These are phyloP conservation scores for Hedya salicella DNA, from an alignment of 2,888 invertebrate species.

Conservation along the genomic window DNA sequence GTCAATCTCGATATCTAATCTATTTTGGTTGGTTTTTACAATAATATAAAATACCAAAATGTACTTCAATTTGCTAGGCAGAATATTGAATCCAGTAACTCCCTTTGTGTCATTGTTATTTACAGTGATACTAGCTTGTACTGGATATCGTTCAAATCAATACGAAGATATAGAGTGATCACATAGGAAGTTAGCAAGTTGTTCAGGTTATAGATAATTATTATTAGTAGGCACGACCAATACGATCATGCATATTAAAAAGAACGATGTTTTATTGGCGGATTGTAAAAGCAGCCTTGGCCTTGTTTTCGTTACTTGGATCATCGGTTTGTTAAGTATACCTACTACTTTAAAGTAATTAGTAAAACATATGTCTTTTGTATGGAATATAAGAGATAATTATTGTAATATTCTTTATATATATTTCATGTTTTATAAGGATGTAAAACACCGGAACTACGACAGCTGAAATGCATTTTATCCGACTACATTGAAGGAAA, in stretches of 20 bases:
- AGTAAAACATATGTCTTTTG: too few relatives aligned
- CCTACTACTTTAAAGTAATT: too few relatives aligned
- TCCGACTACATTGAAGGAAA: too few relatives aligned
- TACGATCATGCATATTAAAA: not conserved
- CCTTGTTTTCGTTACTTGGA: constrained; percentile 17
- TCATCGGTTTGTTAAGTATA: not conserved
- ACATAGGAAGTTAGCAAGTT: constrained; percentile 5
- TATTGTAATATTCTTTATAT: too few relatives aligned
- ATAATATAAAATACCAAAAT: too few relatives aligned
- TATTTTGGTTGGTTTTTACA: too few relatives aligned
- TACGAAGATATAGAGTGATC: constrained; percentile 7
- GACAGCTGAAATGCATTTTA: too few relatives aligned
- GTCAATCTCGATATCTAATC: too few relatives aligned
- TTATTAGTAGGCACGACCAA: not conserved
- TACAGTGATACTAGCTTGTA: not conserved
- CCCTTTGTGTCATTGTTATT: not conserved
- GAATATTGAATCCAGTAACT: not conserved
- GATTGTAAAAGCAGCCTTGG: constrained; percentile 24
- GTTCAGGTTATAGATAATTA: not conserved
- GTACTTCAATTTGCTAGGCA: too few relatives aligned
- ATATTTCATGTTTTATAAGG: too few relatives aligned
- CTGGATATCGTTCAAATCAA: constrained; percentile 1
- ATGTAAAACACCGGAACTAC: too few relatives aligned
- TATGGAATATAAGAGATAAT: too few relatives aligned
- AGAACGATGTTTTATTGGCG: not conserved